Base-by-base conservation (phyloP, 1,140 invertebrate genomes). In the Grapholita molesta region DNA sequence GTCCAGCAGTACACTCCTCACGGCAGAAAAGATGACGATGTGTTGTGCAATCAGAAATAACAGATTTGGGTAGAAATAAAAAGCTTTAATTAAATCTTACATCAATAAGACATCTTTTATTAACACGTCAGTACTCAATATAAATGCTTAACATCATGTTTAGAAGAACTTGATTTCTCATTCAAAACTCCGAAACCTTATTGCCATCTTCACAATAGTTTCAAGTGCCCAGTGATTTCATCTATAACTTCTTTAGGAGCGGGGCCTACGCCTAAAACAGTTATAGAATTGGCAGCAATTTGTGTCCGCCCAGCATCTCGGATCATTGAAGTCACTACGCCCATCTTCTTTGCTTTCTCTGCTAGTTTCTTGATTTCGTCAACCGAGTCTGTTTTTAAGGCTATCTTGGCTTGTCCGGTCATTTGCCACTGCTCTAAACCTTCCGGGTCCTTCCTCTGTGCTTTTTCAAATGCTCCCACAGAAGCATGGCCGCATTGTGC, bases 401-500 rank as follows among this genome's bases (percentile, higher is more conserved):
- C 96, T 71, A 98, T 95, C 92, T 98, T 98, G 1, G 95, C 94
- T 88, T 98, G 96, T 0, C 97, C 97, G 78, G 92, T 94, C 64
- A 90, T 89, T 81, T 96, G 94, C 98, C 98, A 99, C 6, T 91
- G 83, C 75, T 94, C 93, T 15, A 98, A 85, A 25, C 95, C 80
- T 32, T 93, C 91, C 5, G 95, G 95, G 73, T 95, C 92, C 66
- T 92, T 93, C 67, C 86, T 92, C 8, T 94, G 90, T 15, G 95
- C 93, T 74, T 95, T 95, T 72, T 95, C 94, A 80, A 96, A 98
- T 2, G 95, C 97, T 53, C 94, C 94, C 23, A 96, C 95, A 6
- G 98, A 96, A 64, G 97, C 98, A 93, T 99, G 98, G 48, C 95
- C 94, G 93, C 97, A 98, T 88, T 98, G 98, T 3, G 98, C 97